Conservation (phyloP, 92 coral and sea anemone genomes). For the Metridium senile region DNA sequence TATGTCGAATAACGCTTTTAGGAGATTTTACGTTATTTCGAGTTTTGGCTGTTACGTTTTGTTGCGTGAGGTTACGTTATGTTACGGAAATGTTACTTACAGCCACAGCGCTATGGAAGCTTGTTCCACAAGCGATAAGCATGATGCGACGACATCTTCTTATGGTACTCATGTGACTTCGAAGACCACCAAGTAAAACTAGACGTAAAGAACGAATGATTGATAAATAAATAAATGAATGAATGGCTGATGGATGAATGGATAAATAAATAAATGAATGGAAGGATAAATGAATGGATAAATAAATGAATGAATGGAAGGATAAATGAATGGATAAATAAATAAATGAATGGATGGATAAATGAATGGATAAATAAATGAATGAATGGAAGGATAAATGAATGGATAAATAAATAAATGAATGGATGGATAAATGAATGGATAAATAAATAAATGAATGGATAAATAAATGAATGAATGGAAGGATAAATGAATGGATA, state of each 20-base stretch:
- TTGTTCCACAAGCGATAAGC: constrained; percentile 97
- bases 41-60: background rate
- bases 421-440: background rate
- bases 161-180: constrained; percentile 80
- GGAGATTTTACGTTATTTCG: too few species aligned
- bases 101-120: constrained; percentile 96
- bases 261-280: background rate
- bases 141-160: constrained; percentile 91
- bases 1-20: too few species aligned
- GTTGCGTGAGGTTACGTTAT: background rate
- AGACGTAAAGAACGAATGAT: background rate
- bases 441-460: background rate
- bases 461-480: background rate
- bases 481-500: background rate
- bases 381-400: background rate
- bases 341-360: background rate
- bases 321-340: background rate
- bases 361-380: background rate
- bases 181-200: constrained; percentile 91
- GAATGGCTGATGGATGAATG: background rate
- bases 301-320: background rate
- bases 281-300: background rate
- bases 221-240: background rate
- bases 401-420: background rate
- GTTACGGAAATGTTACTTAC: constrained; percentile 56